phyloP scores from a whole-genome alignment of 1,140 invertebrate genomes.

The Bemisia tabaci region DNA sequence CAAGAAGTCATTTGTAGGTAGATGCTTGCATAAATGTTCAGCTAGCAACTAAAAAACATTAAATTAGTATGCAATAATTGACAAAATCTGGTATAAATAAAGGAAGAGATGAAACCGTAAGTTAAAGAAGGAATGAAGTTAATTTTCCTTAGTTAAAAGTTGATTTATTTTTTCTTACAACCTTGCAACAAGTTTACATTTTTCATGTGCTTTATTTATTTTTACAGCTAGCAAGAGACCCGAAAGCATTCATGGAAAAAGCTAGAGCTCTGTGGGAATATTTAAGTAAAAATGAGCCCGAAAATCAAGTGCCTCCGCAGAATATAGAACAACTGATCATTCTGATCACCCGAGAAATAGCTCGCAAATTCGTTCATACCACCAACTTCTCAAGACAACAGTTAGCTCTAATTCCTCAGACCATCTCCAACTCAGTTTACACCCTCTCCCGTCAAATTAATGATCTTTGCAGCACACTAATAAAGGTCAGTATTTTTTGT shows the following conservation, averaged over 20 bases:
- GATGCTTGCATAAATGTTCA: too few species aligned
- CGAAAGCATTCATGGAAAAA: slow-evolving; percentile 54
- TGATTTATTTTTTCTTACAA: too few species aligned
- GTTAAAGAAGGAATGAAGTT: too few species aligned
- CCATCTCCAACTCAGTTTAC: background rate
- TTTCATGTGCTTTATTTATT: slow-evolving; percentile 5
- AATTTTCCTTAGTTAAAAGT: too few species aligned
- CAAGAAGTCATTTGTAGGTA: too few species aligned
- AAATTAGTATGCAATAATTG: background rate
- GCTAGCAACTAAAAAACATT: too few species aligned
- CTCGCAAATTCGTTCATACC: slow-evolving; percentile 56
- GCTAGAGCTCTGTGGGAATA: slow-evolving; percentile 51
- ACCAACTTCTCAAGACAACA: slow-evolving; percentile 45
- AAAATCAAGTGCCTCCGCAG: slow-evolving; percentile 61
- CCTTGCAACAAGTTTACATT: too few species aligned
- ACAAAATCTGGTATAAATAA: background rate
- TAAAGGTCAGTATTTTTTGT: background rate
- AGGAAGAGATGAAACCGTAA: too few species aligned
- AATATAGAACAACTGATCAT: slow-evolving; percentile 61
- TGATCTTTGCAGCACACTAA: background rate
- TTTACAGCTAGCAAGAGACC: slow-evolving; percentile 54
- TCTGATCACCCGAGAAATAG: slow-evolving; percentile 53
- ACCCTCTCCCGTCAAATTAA: background rate
- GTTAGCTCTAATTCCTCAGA: background rate
- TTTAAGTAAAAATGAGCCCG: slow-evolving; percentile 58